These are phyloP conservation scores for Netelia fuscicornis DNA, from an alignment of 2,888 invertebrate genomes.

Conservation along the genomic window DNA sequence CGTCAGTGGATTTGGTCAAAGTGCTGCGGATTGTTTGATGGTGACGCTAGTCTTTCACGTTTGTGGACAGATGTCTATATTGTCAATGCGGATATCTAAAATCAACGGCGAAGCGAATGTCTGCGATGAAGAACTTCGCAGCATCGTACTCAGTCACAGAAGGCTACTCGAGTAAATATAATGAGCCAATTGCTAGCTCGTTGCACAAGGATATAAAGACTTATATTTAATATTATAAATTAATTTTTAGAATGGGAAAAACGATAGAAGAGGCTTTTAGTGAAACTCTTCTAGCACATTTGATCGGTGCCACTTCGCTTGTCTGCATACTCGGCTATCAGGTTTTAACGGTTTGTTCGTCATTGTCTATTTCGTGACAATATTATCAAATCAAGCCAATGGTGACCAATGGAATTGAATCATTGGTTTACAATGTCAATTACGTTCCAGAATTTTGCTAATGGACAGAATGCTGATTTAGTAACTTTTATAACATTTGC, in stretches of 20 bases:
- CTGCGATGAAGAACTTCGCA: constrained; percentile 69
- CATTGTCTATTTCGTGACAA: not conserved
- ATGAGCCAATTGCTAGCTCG: not conserved
- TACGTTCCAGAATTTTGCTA: constrained; percentile 64
- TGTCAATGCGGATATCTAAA: constrained; percentile 73
- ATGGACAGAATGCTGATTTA: constrained; percentile 74
- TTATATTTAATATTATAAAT: not conserved
- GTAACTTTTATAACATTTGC: constrained; percentile 75
- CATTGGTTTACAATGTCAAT: not conserved
- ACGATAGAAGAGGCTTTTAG: constrained; percentile 70
- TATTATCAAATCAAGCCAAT: not conserved
- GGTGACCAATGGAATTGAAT: too few relatives aligned
- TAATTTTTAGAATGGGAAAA: constrained; percentile 63
- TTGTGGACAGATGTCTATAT: constrained; percentile 76
- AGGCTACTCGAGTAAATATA: constrained; percentile 73
- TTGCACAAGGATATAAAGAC: not conserved
- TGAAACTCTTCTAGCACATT: constrained; percentile 67
- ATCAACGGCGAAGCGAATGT: constrained; percentile 65
- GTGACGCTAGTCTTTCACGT: constrained; percentile 77
- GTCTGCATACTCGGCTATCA: constrained; percentile 71
- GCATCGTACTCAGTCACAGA: constrained; percentile 72
- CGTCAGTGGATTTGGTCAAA: constrained; percentile 75
- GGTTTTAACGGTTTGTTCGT: constrained; percentile 63
- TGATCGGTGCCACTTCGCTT: constrained; percentile 70
- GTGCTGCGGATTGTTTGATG: constrained; percentile 76